Evolutionary conservation across 2,113 vertebrate genomes (phyloP).

Genomic region (Chlorodrepanis virens): DNA sequence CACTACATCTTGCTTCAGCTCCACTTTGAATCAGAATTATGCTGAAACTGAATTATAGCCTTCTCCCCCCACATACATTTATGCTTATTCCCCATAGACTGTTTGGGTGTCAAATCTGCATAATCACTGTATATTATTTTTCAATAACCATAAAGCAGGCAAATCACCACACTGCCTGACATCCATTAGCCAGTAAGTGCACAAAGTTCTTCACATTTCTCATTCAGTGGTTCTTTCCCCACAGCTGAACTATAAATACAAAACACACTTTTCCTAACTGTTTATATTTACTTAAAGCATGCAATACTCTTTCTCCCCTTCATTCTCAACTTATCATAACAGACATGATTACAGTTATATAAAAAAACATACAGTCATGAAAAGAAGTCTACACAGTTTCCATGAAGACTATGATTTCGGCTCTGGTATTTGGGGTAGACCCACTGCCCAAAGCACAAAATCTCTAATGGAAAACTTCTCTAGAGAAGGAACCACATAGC

Average conservation of each 20-base stretch:
- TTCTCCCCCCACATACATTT: neutral
- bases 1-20: neutral
- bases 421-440: neutral
- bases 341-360: neutral
- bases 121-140: constrained; percentile 63
- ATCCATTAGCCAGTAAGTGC: constrained; percentile 57
- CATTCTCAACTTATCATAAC: neutral
- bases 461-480: neutral
- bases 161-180: constrained; percentile 33
- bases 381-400: neutral
- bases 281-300: neutral
- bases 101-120: constrained; percentile 59
- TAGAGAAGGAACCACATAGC: neutral
- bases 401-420: neutral
- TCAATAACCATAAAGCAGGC: constrained; percentile 62
- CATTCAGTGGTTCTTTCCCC: constrained; percentile 23
- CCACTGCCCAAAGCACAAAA: neutral
- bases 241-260: constrained; percentile 43
- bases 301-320: neutral
- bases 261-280: constrained; percentile 42
- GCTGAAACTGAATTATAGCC: constrained; percentile 35
- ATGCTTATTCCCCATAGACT: constrained; percentile 31
- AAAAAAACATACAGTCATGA: neutral
- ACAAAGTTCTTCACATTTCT: constrained; percentile 49
- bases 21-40: neutral